phyloP scores from a whole-genome alignment of 1,140 invertebrate species.

The Penaeus chinensis region DNA sequence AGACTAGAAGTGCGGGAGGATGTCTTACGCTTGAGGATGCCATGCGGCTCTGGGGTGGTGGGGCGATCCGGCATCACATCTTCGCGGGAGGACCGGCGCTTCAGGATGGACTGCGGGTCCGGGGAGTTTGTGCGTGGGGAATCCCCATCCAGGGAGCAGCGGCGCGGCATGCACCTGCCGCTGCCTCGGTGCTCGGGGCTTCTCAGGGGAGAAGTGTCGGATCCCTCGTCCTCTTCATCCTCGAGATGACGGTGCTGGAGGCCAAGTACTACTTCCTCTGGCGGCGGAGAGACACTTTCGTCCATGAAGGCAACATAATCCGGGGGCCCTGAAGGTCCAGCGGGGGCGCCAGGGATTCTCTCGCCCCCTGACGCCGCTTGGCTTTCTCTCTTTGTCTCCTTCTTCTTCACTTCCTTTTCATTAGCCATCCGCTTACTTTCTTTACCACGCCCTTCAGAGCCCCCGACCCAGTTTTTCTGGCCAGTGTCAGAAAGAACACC shows the following conservation, averaged over 20 bases:
- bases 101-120: constrained; percentile 77
- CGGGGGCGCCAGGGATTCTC: constrained; percentile 50
- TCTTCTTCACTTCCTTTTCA: constrained; percentile 62
- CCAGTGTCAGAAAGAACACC: constrained; percentile 40
- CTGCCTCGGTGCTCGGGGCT: constrained; percentile 47
- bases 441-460: constrained; percentile 63
- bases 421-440: constrained; percentile 62
- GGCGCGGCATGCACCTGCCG: constrained; percentile 44
- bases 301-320: constrained; percentile 31
- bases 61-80: constrained; percentile 70
- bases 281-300: constrained; percentile 36
- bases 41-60: constrained; percentile 67
- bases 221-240: constrained; percentile 37
- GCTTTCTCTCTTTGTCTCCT: constrained; percentile 45
- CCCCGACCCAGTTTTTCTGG: constrained; percentile 64
- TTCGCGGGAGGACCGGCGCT: constrained; percentile 75
- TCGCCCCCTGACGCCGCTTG: constrained; percentile 41
- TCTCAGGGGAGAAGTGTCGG: constrained; percentile 41
- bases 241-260: constrained; percentile 33
- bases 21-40: constrained; percentile 68
- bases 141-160: constrained; percentile 54
- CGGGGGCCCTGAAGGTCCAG: constrained; percentile 64
- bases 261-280: constrained; percentile 44
- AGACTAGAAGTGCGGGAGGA: constrained; percentile 58
- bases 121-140: constrained; percentile 42